phyloP scores from a whole-genome alignment of 2,797 vertebrate species.

The Smutsia gigantea region DNA sequence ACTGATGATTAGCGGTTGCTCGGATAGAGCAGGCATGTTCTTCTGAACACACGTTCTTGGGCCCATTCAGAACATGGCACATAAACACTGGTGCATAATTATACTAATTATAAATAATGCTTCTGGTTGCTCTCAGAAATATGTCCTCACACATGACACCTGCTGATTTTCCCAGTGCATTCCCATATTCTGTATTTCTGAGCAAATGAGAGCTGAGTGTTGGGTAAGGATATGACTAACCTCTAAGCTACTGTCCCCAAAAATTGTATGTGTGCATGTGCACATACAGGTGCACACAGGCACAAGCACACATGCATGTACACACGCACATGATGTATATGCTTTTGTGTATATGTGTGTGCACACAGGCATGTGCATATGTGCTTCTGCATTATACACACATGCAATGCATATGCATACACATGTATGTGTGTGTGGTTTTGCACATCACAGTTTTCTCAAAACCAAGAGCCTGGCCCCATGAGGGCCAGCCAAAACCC shows the following conservation, averaged over 20 bases:
- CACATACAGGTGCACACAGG: rapidly evolving
- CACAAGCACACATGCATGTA: rapidly evolving
- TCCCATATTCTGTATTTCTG: background rate
- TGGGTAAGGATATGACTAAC: rapidly evolving
- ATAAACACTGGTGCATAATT: background rate
- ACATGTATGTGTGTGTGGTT: too few relatives aligned
- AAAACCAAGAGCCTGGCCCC: background rate
- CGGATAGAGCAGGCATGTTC: background rate
- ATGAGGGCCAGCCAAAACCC: rapidly evolving
- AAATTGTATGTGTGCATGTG: rapidly evolving
- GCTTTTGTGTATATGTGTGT: rapidly evolving
- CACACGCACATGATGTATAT: rapidly evolving
- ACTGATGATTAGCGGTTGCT: rapidly evolving
- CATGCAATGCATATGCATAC: background rate
- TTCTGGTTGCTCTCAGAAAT: background rate
- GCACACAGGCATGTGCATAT: rapidly evolving
- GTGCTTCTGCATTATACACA: background rate
- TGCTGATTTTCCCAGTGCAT: background rate
- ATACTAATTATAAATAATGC: background rate
- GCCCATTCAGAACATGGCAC: background rate
- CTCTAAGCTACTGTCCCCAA: rapidly evolving
- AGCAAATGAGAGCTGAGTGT: rapidly evolving
- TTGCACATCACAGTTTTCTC: background rate
- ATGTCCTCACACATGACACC: background rate
- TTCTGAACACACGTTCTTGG: background rate